phyloP scores from a whole-genome alignment of 2,797 vertebrate genomes.

The Tiaroga cobitis region DNA sequence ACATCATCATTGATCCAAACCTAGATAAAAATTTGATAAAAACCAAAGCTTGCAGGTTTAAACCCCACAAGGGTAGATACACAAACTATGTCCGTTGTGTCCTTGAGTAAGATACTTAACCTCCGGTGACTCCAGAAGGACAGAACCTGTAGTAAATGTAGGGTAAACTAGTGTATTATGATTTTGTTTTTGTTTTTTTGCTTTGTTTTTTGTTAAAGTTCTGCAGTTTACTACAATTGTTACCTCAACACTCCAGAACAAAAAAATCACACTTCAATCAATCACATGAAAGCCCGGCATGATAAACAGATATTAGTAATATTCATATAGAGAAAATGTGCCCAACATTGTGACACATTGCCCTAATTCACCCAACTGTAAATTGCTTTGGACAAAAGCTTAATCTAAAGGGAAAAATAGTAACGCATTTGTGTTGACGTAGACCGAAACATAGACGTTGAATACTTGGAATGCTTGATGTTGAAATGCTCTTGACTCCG shows the following conservation, averaged over 20 bases:
- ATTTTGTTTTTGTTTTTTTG: no score
- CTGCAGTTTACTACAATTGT: background rate
- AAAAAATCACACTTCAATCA: background rate
- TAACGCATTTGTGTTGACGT: background rate
- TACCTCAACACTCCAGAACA: background rate
- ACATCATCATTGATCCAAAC: background rate
- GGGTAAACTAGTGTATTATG: background rate
- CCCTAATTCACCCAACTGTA: background rate
- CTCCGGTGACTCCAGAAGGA: background rate
- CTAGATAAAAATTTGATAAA: background rate
- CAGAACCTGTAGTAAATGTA: background rate
- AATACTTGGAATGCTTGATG: conserved; percentile 13
- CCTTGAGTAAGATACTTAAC: conserved; percentile 22
- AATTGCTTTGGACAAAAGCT: background rate
- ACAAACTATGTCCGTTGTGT: background rate
- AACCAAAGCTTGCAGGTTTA: conserved; percentile 7
- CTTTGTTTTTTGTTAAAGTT: no score
- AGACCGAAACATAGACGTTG: background rate
- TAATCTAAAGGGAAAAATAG: background rate
- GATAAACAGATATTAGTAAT: background rate
- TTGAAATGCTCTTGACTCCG: conserved; percentile 5
- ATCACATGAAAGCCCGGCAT: background rate
- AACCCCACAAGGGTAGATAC: background rate
- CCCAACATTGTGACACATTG: background rate
- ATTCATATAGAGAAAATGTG: background rate